Conservation (phyloP, 2,888 invertebrate genomes). For the Brachyptera risi region DNA sequence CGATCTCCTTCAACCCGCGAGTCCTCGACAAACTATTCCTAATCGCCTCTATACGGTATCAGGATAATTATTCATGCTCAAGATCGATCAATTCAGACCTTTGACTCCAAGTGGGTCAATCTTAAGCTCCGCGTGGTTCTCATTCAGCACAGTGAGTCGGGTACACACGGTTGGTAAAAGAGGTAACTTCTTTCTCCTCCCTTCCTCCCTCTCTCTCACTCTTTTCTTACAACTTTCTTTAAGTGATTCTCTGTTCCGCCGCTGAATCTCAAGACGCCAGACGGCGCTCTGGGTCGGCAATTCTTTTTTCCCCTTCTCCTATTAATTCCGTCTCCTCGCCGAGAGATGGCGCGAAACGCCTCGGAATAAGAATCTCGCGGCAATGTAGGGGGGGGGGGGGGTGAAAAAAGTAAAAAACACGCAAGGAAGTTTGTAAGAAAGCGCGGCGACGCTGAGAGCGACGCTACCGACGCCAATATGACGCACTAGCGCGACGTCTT, state of each 20-base stretch:
- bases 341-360: conserved; percentile 31
- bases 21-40: no score
- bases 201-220: conserved; percentile 10
- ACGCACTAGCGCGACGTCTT: conserved; percentile 15
- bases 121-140: no score
- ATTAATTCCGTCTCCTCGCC: conserved; percentile 29
- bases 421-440: conserved; percentile 14
- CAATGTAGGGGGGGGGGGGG: no score
- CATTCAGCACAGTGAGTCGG: not conserved
- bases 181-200: not conserved
- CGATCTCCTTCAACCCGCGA: no score
- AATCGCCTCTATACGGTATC: no score
- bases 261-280: conserved; percentile 27
- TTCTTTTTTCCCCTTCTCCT: conserved; percentile 30
- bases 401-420: conserved; percentile 9
- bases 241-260: conserved; percentile 28
- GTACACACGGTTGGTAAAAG: not conserved
- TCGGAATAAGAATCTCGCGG: conserved; percentile 12
- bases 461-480: not conserved
- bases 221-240: conserved; percentile 32
- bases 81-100: no score
- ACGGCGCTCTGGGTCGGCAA: conserved; percentile 29
- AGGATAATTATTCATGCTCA: no score
- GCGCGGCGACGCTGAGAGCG: conserved; percentile 16
- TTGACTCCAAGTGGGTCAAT: no score